phyloP scores from a whole-genome alignment of 2,888 invertebrate species.

The Chaetogeoica ovagalla region DNA sequence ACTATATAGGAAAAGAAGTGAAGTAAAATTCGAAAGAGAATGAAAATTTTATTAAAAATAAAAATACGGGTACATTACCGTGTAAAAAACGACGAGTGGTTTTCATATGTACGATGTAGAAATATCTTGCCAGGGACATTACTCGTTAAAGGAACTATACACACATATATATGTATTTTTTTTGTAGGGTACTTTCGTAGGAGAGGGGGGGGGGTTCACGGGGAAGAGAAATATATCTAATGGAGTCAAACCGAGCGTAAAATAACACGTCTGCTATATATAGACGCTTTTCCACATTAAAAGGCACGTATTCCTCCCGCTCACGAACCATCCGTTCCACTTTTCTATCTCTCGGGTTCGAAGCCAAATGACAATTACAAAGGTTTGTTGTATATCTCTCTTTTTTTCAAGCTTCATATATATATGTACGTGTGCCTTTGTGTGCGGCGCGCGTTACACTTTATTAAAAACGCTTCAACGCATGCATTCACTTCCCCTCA shows the following conservation, averaged over 20 bases:
- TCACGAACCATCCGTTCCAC: background rate
- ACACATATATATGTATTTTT: too few relatives aligned
- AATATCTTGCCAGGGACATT: too few relatives aligned
- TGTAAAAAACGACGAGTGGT: too few relatives aligned
- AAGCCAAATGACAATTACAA: conserved; percentile 51
- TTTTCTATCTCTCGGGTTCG: conserved; percentile 34
- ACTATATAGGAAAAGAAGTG: too few relatives aligned
- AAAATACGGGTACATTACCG: too few relatives aligned
- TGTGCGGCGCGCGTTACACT: conserved; percentile 17
- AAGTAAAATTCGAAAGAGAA: too few relatives aligned
- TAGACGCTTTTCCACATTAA: background rate
- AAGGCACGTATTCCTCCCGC: background rate
- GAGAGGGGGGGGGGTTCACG: too few relatives aligned
- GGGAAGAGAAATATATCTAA: conserved; percentile 14
- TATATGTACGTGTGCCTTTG: conserved; percentile 22
- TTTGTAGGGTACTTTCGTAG: too few relatives aligned
- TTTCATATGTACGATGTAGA: too few relatives aligned
- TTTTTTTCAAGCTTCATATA: too few relatives aligned
- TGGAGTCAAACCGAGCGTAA: conserved; percentile 33
- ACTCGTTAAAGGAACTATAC: too few relatives aligned
- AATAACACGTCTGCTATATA: conserved; percentile 15
- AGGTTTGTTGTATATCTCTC: conserved; percentile 23
- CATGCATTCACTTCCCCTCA: conserved; percentile 23
- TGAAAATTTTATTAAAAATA: too few relatives aligned
- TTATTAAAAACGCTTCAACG: conserved; percentile 51